These are phyloP conservation scores for Pseudachorutes palmiensis DNA, from an alignment of 1,140 invertebrate genomes.

Conservation along the genomic window DNA sequence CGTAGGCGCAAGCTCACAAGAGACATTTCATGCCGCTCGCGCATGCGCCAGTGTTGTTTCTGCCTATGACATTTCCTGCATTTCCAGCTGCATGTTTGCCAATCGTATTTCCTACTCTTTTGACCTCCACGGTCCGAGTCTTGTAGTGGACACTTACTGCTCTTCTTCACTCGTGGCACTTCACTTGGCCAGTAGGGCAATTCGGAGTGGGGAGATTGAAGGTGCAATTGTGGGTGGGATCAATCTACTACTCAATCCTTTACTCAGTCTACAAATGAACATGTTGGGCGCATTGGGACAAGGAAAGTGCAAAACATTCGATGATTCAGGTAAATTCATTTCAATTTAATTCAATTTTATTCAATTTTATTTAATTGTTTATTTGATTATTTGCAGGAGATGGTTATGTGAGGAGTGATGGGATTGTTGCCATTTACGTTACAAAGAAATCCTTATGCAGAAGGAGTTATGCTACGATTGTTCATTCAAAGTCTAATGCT, in stretches of 20 bases:
- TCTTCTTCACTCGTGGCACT: slow-evolving; percentile 80
- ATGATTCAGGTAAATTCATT: slow-evolving; percentile 45
- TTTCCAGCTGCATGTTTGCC: slow-evolving; percentile 86
- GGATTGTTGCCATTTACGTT: slow-evolving; percentile 65
- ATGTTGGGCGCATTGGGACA: slow-evolving; percentile 77
- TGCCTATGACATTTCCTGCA: slow-evolving; percentile 87
- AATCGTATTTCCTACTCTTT: slow-evolving; percentile 93
- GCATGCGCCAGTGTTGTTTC: slow-evolving; percentile 59
- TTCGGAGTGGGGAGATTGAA: slow-evolving; percentile 70
- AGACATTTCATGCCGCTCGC: not conserved
- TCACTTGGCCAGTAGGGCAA: slow-evolving; percentile 67
- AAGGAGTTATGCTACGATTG: slow-evolving; percentile 61
- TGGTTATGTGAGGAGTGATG: slow-evolving; percentile 57
- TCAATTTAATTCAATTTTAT: not conserved
- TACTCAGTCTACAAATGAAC: slow-evolving; percentile 72
- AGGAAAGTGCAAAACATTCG: slow-evolving; percentile 82
- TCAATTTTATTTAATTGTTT: slow-evolving; percentile 20
- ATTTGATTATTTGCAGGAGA: slow-evolving; percentile 42
- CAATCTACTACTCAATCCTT: slow-evolving; percentile 77
- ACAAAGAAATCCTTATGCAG: slow-evolving; percentile 72
- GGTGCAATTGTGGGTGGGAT: slow-evolving; percentile 76
- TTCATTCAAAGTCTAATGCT: slow-evolving; percentile 67
- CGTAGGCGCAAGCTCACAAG: not conserved
- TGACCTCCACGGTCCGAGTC: slow-evolving; percentile 85
- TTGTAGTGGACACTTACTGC: slow-evolving; percentile 88